A percentile compares a stretch with the other conserved stretches of the same genome.
These are phyloP conservation scores for Pyrgilauda ruficollis DNA, from an alignment of 2,113 vertebrate species.

Conservation along the genomic window DNA sequence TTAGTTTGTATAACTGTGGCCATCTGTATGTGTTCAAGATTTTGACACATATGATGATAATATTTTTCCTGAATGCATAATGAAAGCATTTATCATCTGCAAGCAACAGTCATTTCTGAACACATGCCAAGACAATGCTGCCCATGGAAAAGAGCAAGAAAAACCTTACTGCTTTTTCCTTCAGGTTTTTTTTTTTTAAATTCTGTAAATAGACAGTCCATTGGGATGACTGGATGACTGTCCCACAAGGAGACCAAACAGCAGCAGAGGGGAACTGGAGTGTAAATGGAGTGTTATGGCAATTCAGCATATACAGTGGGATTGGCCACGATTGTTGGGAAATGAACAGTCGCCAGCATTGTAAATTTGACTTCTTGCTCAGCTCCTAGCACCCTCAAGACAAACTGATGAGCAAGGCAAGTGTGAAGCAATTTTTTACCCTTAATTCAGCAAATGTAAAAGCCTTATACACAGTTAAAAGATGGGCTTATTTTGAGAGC, in stretches of 20 bases:
- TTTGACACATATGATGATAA: background rate
- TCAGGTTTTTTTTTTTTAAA: background rate
- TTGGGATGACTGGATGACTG: background rate
- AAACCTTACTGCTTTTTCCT: background rate
- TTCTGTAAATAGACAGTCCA: background rate
- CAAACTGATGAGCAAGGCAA: background rate
- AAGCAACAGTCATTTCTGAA: background rate
- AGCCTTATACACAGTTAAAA: background rate
- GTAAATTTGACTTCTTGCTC: background rate
- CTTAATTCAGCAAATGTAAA: background rate
- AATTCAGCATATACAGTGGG: background rate
- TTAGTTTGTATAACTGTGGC: background rate
- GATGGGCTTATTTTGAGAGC: background rate
- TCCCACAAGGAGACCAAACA: background rate
- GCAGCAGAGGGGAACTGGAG: background rate
- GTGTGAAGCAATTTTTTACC: background rate
- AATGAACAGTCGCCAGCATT: background rate
- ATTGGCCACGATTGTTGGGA: background rate
- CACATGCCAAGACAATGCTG: background rate
- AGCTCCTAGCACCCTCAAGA: background rate
- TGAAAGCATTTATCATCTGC: background rate
- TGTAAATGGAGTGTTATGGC: background rate
- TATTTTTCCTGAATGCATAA: background rate
- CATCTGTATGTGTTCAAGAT: background rate
- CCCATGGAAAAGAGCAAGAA: background rate